A percentile compares a stretch with the other conserved stretches of the same genome.
Evolutionary conservation across 2,888 invertebrate species (phyloP).

Genomic region (Amiota communis): DNA sequence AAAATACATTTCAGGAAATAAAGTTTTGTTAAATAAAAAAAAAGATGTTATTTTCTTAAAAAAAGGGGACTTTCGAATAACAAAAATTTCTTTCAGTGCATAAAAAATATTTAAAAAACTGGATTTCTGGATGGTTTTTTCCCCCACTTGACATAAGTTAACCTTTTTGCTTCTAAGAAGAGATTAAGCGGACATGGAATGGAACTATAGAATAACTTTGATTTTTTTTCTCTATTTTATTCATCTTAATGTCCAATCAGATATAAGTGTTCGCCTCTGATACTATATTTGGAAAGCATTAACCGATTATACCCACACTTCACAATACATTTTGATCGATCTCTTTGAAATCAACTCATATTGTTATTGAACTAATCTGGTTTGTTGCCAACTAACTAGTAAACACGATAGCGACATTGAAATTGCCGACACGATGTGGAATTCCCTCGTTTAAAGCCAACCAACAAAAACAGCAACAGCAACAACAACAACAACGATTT

Average conservation of each 20-base stretch:
- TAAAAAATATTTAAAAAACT: too few species aligned
- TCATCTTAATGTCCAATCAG: background rate
- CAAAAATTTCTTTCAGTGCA: too few species aligned
- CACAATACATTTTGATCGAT: constrained; percentile 17
- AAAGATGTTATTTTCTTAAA: background rate
- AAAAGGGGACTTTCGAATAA: too few species aligned
- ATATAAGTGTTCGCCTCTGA: background rate
- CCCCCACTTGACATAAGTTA: background rate
- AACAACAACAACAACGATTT: constrained; percentile 34
- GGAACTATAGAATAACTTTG: constrained; percentile 7
- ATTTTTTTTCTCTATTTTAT: constrained; percentile 4
- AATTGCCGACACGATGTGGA: constrained; percentile 52
- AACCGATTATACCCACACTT: constrained; percentile 48
- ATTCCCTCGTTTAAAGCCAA: constrained; percentile 46
- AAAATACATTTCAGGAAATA: background rate
- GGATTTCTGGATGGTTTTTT: background rate
- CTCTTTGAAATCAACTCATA: constrained; percentile 2
- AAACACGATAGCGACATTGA: constrained; percentile 57
- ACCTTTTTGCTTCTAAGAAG: constrained; percentile 9
- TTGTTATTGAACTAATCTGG: constrained; percentile 28
- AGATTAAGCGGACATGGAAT: constrained; percentile 26
- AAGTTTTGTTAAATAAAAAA: background rate
- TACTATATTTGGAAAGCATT: constrained; percentile 39
- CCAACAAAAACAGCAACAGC: constrained; percentile 19
- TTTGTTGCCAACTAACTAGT: constrained; percentile 48